These are phyloP conservation scores for Colostygia pectinataria DNA, from an alignment of 2,888 invertebrate genomes.

Conservation along the genomic window DNA sequence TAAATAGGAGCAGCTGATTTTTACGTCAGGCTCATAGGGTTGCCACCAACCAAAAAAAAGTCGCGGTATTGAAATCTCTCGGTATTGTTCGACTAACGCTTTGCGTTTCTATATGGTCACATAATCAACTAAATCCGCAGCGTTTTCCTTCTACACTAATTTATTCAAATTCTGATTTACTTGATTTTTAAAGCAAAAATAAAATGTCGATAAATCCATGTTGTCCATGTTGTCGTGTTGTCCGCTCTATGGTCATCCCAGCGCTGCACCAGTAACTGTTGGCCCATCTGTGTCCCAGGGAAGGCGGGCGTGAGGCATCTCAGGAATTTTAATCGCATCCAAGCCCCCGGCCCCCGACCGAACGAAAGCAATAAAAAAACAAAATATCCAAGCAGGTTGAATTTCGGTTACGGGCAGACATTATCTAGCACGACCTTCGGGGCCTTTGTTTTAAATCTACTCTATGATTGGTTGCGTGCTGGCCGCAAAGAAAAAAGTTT, in stretches of 20 bases:
- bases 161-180: no score
- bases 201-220: slow-evolving; percentile 10
- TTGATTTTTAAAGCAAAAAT: no score
- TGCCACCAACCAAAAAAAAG: no score
- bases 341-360: slow-evolving; percentile 59
- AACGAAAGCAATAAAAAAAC: slow-evolving; percentile 65
- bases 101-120: no score
- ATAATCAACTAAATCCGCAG: no score
- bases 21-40: no score
- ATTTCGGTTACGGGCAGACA: slow-evolving; percentile 63
- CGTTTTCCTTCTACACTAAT: not conserved
- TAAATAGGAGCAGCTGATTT: no score
- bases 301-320: slow-evolving; percentile 75
- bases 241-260: slow-evolving; percentile 54
- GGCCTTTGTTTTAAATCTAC: slow-evolving; percentile 44
- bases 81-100: no score
- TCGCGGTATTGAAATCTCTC: no score
- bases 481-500: slow-evolving; percentile 21
- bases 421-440: slow-evolving; percentile 50
- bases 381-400: slow-evolving; percentile 56
- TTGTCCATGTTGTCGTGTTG: no score
- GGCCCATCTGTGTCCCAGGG: slow-evolving; percentile 33
- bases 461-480: slow-evolving; percentile 28
- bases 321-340: slow-evolving; percentile 81
- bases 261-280: slow-evolving; percentile 41